These are phyloP conservation scores for Ornithorhynchus anatinus DNA, from an alignment of 2,113 vertebrate species.

Conservation along the genomic window DNA sequence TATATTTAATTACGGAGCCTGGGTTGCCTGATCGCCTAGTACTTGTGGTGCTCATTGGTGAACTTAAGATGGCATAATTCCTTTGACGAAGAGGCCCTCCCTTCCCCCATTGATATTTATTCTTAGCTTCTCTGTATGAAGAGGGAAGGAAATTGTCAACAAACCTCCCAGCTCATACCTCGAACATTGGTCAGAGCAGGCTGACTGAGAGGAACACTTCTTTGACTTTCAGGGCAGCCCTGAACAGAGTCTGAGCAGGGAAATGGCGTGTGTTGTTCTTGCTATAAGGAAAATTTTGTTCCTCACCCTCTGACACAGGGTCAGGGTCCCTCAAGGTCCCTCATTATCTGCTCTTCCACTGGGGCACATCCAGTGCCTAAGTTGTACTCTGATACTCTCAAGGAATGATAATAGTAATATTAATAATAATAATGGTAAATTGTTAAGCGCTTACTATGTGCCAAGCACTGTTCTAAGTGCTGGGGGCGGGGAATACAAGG, in stretches of 20 bases:
- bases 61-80: constrained; percentile 41
- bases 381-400: too few relatives aligned
- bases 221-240: neutral
- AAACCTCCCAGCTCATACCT: constrained; percentile 32
- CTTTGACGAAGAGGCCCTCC: constrained; percentile 16
- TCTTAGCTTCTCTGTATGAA: constrained; percentile 56
- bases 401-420: too few relatives aligned
- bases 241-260: neutral
- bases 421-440: too few relatives aligned
- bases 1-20: constrained; percentile 63
- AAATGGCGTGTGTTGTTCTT: too few relatives aligned
- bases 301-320: too few relatives aligned
- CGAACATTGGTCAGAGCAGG: neutral
- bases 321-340: too few relatives aligned
- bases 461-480: too few relatives aligned
- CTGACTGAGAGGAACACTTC: constrained; percentile 21
- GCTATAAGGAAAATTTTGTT: too few relatives aligned
- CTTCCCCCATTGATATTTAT: constrained; percentile 34
- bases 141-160: constrained; percentile 45
- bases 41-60: constrained; percentile 35
- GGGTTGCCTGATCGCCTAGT: constrained; percentile 46
- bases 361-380: too few relatives aligned
- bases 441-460: too few relatives aligned
- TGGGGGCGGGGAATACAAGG: too few relatives aligned
- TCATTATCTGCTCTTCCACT: too few relatives aligned